Conservation (phyloP, 1,140 invertebrate genomes). For the Drosophila nannoptera region DNA sequence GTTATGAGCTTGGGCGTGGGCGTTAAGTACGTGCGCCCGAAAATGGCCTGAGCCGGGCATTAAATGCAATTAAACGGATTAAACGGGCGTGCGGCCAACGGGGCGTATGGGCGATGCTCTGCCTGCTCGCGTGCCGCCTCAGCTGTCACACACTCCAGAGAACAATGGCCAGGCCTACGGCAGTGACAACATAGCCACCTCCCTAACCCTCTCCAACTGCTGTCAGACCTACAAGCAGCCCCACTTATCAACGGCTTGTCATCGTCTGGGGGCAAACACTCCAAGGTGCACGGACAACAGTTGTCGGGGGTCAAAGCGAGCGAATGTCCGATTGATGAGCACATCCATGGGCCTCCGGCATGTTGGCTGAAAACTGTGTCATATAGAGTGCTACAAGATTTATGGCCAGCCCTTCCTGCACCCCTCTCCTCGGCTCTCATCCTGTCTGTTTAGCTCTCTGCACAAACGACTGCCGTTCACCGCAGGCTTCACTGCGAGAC, state of each 20-base stretch:
- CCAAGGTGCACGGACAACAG: conserved; percentile 62
- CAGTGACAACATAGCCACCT: conserved; percentile 55
- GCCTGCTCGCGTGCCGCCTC: neutral
- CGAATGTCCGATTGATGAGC: conserved; percentile 65
- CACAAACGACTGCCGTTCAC: conserved; percentile 55
- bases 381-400: conserved; percentile 78
- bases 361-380: conserved; percentile 59
- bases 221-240: too few relatives aligned
- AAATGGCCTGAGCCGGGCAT: conserved; percentile 47
- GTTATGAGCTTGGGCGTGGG: conserved; percentile 1
- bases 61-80: conserved; percentile 69
- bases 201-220: neutral
- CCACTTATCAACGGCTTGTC: conserved; percentile 62
- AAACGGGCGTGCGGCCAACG: conserved; percentile 64
- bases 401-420: conserved; percentile 57
- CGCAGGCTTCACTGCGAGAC: conserved; percentile 65
- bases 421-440: conserved; percentile 20
- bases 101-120: conserved; percentile 24
- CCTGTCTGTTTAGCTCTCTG: conserved; percentile 28
- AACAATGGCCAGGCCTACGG: conserved; percentile 50
- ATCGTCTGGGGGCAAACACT: conserved; percentile 56
- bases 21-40: conserved; percentile 6
- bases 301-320: conserved; percentile 38
- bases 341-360: conserved; percentile 11
- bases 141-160: conserved; percentile 18